Percentiles rank a stretch among this genome's conserved stretches.
Conservation (phyloP, 37 sponge, comb jelly and placozoan genomes). For the Agelas oroides region DNA sequence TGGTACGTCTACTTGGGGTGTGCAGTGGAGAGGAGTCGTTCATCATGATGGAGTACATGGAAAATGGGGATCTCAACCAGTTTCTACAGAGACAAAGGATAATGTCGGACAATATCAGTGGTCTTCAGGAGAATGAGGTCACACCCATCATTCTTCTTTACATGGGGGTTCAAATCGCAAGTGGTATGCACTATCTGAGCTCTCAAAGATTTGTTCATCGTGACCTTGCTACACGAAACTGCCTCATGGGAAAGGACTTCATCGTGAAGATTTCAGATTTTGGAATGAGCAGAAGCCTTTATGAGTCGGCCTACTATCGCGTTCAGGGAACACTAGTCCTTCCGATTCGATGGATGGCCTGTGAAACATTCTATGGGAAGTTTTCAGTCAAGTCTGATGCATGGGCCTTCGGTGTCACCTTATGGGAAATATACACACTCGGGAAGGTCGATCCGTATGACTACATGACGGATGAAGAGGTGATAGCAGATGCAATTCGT, state of each 20-base stretch:
- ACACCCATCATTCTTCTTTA: slow-evolving; percentile 76
- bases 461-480: slow-evolving; percentile 83
- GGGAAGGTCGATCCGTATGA: slow-evolving; percentile 81
- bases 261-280: slow-evolving; percentile 91
- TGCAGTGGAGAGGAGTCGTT: slow-evolving; percentile 64
- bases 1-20: slow-evolving; percentile 76
- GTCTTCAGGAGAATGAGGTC: slow-evolving; percentile 67
- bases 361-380: slow-evolving; percentile 89
- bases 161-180: slow-evolving; percentile 81
- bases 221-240: slow-evolving; percentile 90
- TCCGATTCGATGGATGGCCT: slow-evolving; percentile 90
- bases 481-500: slow-evolving; percentile 83
- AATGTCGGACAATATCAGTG: slow-evolving; percentile 57
- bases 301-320: slow-evolving; percentile 79
- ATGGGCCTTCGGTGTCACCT: slow-evolving; percentile 86
- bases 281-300: slow-evolving; percentile 88
- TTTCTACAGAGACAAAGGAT: slow-evolving; percentile 78
- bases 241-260: slow-evolving; percentile 84
- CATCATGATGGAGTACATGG: slow-evolving; percentile 97
- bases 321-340: slow-evolving; percentile 75
- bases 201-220: slow-evolving; percentile 81
- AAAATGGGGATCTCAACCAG: slow-evolving; percentile 93
- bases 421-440: slow-evolving; percentile 89
- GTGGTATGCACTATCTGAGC: slow-evolving; percentile 86
- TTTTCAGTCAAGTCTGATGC: slow-evolving; percentile 89